Percentiles rank a stretch among this genome's conserved stretches.
These are phyloP conservation scores for Trimorus sp. DNA, from an alignment of 2,888 invertebrate genomes.

Conservation along the genomic window DNA sequence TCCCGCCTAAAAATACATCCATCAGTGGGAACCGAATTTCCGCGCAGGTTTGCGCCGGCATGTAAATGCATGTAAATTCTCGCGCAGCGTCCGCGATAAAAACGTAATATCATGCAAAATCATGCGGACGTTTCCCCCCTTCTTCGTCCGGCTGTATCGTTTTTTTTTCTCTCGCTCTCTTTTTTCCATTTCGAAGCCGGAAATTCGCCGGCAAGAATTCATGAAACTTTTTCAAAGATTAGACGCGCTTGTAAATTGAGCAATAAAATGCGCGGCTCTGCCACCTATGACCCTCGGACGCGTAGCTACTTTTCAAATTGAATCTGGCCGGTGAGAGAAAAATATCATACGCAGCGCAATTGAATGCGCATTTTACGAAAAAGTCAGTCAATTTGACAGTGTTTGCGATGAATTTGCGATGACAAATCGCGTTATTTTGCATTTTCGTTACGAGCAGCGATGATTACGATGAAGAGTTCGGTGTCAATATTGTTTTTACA, in stretches of 20 bases:
- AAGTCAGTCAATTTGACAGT: conserved; percentile 48
- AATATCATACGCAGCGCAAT: conserved; percentile 43
- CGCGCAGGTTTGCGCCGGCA: conserved; percentile 23
- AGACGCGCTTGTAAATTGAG: conserved; percentile 50
- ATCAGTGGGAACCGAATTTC: conserved; percentile 27
- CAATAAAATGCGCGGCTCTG: conserved; percentile 42
- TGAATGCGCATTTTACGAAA: conserved; percentile 37
- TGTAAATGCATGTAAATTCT: conserved; percentile 51
- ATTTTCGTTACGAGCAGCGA: conserved; percentile 19
- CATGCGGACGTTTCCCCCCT: conserved; percentile 32
- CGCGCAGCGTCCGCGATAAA: conserved; percentile 26
- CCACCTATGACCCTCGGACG: conserved; percentile 37
- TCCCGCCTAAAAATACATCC: conserved; percentile 28
- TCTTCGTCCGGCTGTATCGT: background rate
- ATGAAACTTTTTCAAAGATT: conserved; percentile 49
- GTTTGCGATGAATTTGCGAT: conserved; percentile 44
- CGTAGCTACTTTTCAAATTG: conserved; percentile 58
- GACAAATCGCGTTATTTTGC: conserved; percentile 36
- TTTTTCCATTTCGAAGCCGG: conserved; percentile 5
- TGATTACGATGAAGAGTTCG: conserved; percentile 5
- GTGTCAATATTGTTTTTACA: conserved; percentile 21
- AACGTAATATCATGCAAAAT: conserved; percentile 45
- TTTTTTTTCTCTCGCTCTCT: background rate
- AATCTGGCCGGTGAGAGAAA: conserved; percentile 52
- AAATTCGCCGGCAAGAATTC: conserved; percentile 40